phyloP scores from a whole-genome alignment of 2,888 invertebrate species.

The Drosophila demipolita region DNA sequence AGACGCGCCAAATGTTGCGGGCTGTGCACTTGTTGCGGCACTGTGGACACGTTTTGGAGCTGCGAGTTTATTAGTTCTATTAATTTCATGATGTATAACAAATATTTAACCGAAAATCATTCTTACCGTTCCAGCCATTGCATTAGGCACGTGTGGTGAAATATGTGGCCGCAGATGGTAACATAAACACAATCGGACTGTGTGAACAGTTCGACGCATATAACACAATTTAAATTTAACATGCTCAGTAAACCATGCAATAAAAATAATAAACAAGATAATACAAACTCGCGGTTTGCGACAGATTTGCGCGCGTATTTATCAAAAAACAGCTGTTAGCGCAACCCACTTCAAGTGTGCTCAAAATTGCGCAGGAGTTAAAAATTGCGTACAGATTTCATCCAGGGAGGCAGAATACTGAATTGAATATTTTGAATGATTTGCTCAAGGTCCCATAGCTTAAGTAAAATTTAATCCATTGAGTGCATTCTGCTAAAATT shows the following conservation, averaged over 20 bases:
- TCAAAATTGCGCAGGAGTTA: not conserved
- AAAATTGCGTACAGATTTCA: not conserved
- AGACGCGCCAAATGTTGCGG: conserved; percentile 88
- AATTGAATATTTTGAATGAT: too few relatives aligned
- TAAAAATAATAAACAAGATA: not conserved
- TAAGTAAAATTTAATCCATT: not conserved
- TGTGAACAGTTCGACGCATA: conserved; percentile 89
- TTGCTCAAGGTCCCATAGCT: not conserved
- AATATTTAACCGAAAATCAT: not conserved
- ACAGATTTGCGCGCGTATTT: conserved; percentile 35
- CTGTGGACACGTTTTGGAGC: conserved; percentile 91
- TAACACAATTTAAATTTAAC: conserved; percentile 89
- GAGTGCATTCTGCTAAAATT: not conserved
- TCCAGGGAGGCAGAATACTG: too few relatives aligned
- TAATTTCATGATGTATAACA: not conserved
- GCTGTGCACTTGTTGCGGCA: conserved; percentile 89
- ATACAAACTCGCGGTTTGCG: not conserved
- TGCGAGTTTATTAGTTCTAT: conserved; percentile 41
- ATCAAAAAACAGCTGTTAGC: conserved; percentile 33
- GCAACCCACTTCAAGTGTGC: conserved; percentile 29
- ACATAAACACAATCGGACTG: conserved; percentile 87
- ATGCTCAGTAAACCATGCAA: conserved; percentile 50
- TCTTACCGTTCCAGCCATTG: conserved; percentile 90
- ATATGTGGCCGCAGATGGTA: conserved; percentile 90
- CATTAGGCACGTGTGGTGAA: conserved; percentile 88